Percentiles rank a stretch among this genome's conserved stretches.
phyloP scores from a whole-genome alignment of 2,113 vertebrate genomes.

The Aix galericulata region DNA sequence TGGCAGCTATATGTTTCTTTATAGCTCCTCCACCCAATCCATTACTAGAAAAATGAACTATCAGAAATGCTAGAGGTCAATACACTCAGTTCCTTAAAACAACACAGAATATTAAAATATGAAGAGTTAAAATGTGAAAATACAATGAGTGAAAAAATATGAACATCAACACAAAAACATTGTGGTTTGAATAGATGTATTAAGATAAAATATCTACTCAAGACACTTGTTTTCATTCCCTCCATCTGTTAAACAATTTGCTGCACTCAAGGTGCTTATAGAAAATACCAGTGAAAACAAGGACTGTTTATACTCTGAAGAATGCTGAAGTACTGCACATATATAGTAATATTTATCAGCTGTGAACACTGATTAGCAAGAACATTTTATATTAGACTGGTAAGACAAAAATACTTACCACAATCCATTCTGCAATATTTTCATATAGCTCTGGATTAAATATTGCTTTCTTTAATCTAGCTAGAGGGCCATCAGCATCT shows the following conservation, averaged over 20 bases:
- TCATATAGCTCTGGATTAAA: constrained; percentile 95
- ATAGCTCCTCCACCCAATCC: not conserved
- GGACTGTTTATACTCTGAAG: not conserved
- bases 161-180: not conserved
- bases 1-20: not conserved
- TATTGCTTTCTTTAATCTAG: constrained; percentile 96
- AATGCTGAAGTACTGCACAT: not conserved
- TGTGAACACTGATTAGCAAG: not conserved
- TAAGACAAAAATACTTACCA: constrained; percentile 80
- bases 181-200: not conserved
- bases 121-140: not conserved
- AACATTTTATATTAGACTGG: not conserved
- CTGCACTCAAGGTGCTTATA: not conserved
- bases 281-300: not conserved
- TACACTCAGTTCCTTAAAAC: not conserved
- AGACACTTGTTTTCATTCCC: not conserved
- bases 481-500: constrained; percentile 95
- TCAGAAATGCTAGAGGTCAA: not conserved
- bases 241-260: not conserved
- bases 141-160: not conserved
- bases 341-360: not conserved
- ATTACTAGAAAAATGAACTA: not conserved
- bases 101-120: not conserved
- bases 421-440: constrained; percentile 97
- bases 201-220: not conserved